Conservation (phyloP, 2,888 invertebrate genomes). For the Ischnus inquisitorius region DNA sequence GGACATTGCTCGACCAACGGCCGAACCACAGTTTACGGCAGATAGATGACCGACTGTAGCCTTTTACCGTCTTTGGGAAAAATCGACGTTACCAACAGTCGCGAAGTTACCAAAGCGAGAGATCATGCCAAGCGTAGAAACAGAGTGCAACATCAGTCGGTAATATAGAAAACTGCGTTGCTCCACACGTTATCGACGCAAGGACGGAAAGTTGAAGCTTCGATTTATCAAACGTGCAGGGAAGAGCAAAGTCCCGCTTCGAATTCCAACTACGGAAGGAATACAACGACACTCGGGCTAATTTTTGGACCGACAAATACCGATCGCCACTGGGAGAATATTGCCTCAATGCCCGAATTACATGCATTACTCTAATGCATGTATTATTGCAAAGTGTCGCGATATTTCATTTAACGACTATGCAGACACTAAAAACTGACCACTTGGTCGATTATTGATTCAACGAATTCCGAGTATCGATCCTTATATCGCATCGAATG, state of each 20-base stretch:
- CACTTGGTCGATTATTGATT: neutral
- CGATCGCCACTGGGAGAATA: conserved; percentile 4
- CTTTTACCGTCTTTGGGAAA: neutral
- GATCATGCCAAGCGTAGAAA: neutral
- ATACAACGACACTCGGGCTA: neutral
- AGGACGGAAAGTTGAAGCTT: neutral
- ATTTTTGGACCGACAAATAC: conserved; percentile 15
- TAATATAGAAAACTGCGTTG: conserved; percentile 6
- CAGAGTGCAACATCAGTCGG: neutral
- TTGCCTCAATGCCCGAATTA: neutral
- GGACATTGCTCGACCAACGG: neutral
- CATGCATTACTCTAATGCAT: neutral
- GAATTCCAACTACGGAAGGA: neutral
- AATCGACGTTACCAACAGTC: conserved; percentile 34
- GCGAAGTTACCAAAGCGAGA: conserved; percentile 16
- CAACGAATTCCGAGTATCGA: conserved; percentile 13
- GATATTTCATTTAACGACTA: neutral
- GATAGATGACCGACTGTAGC: neutral
- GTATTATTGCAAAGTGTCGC: neutral
- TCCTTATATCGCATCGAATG: conserved; percentile 14
- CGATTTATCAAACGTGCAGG: neutral
- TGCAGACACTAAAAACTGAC: neutral
- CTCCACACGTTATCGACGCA: neutral
- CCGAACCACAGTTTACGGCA: neutral
- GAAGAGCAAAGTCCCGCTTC: neutral